Percentiles rank a stretch among this genome's conserved stretches.
Evolutionary conservation across 2,888 invertebrate species (phyloP).

Genomic region (Leucoma salicis): DNA sequence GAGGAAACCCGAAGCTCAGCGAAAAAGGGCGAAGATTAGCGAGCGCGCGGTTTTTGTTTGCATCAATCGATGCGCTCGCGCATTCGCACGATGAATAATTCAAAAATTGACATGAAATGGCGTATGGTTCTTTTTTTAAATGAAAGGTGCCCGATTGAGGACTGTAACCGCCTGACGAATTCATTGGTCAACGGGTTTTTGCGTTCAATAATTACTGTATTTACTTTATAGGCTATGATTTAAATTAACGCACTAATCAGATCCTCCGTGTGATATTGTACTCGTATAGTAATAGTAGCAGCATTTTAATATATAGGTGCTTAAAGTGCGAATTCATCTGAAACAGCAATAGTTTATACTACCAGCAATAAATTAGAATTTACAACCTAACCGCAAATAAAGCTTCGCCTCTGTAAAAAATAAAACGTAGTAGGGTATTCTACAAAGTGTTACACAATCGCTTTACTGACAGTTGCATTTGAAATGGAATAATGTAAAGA

Average conservation of each 20-base stretch:
- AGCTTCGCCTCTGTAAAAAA: slow-evolving; percentile 50
- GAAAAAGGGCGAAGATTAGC: slow-evolving; percentile 80
- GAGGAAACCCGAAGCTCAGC: slow-evolving; percentile 62
- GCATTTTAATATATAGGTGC: no score
- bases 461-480: slow-evolving; percentile 21
- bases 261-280: no score
- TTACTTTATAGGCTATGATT: slow-evolving; percentile 61
- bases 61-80: slow-evolving; percentile 82
- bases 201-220: slow-evolving; percentile 72
- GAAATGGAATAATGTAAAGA: slow-evolving; percentile 11
- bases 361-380: slow-evolving; percentile 58
- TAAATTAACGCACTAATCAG: slow-evolving; percentile 35
- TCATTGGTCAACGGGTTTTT: slow-evolving; percentile 81
- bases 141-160: slow-evolving; percentile 82
- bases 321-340: slow-evolving; percentile 23
- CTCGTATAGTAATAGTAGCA: slow-evolving; percentile 14
- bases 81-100: slow-evolving; percentile 82
- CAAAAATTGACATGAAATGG: slow-evolving; percentile 83
- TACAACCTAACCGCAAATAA: slow-evolving; percentile 74
- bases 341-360: slow-evolving; percentile 36
- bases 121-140: slow-evolving; percentile 81
- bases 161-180: slow-evolving; percentile 82
- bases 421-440: slow-evolving; percentile 15
- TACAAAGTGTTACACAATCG: slow-evolving; percentile 34
- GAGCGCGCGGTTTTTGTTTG: slow-evolving; percentile 79